These are phyloP conservation scores for Drosophila infuscata DNA, from an alignment of 2,888 invertebrate species.

Conservation along the genomic window DNA sequence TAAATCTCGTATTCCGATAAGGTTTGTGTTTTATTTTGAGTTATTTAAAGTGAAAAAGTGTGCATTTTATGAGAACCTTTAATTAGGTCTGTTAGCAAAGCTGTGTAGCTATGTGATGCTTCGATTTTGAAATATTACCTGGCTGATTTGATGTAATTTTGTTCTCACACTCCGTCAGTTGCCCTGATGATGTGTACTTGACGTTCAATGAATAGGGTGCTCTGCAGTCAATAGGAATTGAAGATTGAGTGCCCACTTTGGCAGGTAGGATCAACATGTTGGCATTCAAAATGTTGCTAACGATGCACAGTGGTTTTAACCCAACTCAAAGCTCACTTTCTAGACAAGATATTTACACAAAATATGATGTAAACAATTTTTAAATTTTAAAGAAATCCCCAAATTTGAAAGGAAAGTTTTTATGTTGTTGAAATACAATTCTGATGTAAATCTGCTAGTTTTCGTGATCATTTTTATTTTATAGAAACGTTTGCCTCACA, in stretches of 20 bases:
- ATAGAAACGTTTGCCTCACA: neutral
- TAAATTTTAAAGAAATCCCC: neutral
- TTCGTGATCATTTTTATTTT: neutral
- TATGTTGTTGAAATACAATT: neutral
- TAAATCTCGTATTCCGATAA: neutral
- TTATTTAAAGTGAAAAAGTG: constrained; percentile 3
- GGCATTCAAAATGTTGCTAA: constrained; percentile 69
- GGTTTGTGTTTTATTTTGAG: neutral
- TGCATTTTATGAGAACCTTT: neutral
- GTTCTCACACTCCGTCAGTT: constrained; percentile 72
- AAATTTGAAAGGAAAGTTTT: neutral
- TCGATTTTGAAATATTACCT: constrained; percentile 1
- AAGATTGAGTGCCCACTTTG: constrained; percentile 53
- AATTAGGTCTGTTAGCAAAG: neutral
- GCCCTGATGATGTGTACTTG: constrained; percentile 54
- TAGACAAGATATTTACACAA: neutral
- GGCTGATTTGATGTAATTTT: constrained; percentile 40
- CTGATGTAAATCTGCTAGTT: neutral
- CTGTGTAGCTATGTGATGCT: neutral
- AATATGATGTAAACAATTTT: neutral
- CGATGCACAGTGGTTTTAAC: constrained; percentile 49
- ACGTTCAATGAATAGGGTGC: constrained; percentile 43
- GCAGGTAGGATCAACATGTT: constrained; percentile 41
- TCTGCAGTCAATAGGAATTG: constrained; percentile 45
- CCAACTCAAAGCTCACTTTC: neutral